Percentiles rank a stretch among this genome's conserved stretches.
Evolutionary conservation across 2,797 vertebrate genomes (phyloP).

Genomic region (Cottoperca gobio): DNA sequence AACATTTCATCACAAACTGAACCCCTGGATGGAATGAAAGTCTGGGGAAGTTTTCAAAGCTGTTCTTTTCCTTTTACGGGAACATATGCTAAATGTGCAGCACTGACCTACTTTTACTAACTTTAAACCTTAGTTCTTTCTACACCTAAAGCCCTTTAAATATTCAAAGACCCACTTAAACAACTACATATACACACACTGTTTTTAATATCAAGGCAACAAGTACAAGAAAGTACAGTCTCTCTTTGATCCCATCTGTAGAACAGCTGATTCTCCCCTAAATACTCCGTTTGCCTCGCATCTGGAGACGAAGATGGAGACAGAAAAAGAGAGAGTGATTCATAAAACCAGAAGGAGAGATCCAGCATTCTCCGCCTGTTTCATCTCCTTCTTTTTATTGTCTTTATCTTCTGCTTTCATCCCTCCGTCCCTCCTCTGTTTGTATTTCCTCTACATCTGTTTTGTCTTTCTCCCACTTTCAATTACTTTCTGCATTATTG

Average conservation of each 20-base stretch:
- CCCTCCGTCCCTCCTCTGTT: constrained; percentile 13
- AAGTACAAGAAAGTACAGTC: constrained; percentile 16
- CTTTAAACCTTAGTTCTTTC: constrained; percentile 1
- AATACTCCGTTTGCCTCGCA: constrained; percentile 25
- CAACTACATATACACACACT: constrained; percentile 21
- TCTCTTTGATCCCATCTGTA: constrained; percentile 72
- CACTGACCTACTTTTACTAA: constrained; percentile 12
- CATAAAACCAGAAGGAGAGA: constrained; percentile 34
- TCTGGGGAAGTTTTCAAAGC: constrained; percentile 4
- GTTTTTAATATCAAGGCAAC: constrained; percentile 12
- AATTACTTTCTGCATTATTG: constrained; percentile 14
- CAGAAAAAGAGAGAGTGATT: constrained; percentile 24
- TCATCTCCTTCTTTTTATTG: constrained; percentile 40
- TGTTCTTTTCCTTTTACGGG: constrained; percentile 5
- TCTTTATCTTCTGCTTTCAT: constrained; percentile 31
- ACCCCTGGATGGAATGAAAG: constrained; percentile 5
- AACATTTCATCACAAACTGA: constrained; percentile 7
- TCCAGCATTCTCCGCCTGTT: constrained; percentile 17
- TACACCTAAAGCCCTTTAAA: constrained; percentile 15
- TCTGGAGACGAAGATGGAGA: constrained; percentile 43
- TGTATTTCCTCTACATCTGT: constrained; percentile 55
- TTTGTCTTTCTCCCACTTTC: constrained; percentile 38
- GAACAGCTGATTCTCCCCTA: constrained; percentile 64
- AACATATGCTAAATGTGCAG: constrained; percentile 1
- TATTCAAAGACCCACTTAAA: background rate